phyloP scores from a whole-genome alignment of 2,888 invertebrate species.

The Belgica antarctica region DNA sequence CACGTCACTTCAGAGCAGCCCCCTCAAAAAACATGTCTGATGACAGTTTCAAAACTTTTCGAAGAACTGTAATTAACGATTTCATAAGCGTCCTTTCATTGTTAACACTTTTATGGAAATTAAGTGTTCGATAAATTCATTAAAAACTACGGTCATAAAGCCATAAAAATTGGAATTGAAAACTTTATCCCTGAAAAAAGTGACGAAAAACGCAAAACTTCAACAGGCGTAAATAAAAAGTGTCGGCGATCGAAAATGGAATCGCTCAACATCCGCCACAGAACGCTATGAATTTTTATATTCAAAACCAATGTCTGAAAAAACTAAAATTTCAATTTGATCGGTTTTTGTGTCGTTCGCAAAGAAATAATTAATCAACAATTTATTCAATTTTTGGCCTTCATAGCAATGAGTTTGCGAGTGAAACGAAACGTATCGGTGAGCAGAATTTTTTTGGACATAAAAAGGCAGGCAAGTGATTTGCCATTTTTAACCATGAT shows the following conservation, averaged over 20 bases:
- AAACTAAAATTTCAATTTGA: conserved; percentile 3
- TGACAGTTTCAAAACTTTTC: no score
- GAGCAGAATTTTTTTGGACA: not conserved
- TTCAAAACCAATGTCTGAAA: not conserved
- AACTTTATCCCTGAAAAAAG: no score
- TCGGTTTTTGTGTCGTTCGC: conserved; percentile 20
- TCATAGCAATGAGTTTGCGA: not conserved
- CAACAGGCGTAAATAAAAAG: no score
- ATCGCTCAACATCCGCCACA: not conserved
- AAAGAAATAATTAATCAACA: conserved; percentile 31
- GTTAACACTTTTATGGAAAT: not conserved
- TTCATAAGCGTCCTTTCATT: not conserved
- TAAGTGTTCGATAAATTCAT: not conserved
- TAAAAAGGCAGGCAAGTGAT: conserved; percentile 26
- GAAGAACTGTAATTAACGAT: no score
- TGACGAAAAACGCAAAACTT: no score
- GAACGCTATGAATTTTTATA: conserved; percentile 8
- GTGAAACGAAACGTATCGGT: not conserved
- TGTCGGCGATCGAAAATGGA: not conserved
- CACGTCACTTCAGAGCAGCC: no score
- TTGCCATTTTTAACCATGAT: conserved; percentile 36
- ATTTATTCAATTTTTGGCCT: conserved; percentile 35
- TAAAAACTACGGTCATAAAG: no score
- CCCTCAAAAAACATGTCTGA: no score
- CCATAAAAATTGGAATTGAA: no score